phyloP scores from a whole-genome alignment of 2,797 vertebrate genomes.

The Anomalospiza imberbis region DNA sequence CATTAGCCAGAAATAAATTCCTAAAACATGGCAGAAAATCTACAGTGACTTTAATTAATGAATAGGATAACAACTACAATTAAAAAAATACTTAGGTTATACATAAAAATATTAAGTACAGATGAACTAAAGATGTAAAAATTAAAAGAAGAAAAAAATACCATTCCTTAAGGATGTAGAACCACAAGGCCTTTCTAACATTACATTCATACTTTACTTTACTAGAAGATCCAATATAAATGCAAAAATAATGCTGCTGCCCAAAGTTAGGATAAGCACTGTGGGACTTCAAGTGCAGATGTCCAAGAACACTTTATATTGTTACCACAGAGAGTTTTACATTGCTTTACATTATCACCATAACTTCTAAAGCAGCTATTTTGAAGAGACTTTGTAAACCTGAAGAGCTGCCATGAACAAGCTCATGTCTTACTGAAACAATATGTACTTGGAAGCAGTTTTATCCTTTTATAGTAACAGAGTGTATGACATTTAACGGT shows the following conservation, averaged over 20 bases:
- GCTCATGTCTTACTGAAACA: background rate
- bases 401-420: background rate
- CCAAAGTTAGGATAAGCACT: background rate
- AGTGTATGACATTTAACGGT: background rate
- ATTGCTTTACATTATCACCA: background rate
- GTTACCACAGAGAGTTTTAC: background rate
- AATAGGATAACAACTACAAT: background rate
- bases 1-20: background rate
- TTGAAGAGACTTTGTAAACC: background rate
- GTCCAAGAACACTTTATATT: background rate
- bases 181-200: background rate
- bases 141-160: background rate
- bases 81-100: background rate
- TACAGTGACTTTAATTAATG: background rate
- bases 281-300: background rate
- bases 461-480: slow-evolving; percentile 20
- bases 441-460: slow-evolving; percentile 4
- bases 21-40: background rate
- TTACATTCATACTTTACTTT: background rate
- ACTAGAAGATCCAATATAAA: background rate
- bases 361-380: background rate
- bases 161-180: background rate
- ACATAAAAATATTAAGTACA: background rate
- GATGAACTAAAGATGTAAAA: background rate
- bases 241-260: background rate